Percentiles rank a stretch among this genome's conserved stretches.
These are phyloP conservation scores for Meleagris gallopavo DNA, from an alignment of 2,113 vertebrate genomes.

Conservation along the genomic window DNA sequence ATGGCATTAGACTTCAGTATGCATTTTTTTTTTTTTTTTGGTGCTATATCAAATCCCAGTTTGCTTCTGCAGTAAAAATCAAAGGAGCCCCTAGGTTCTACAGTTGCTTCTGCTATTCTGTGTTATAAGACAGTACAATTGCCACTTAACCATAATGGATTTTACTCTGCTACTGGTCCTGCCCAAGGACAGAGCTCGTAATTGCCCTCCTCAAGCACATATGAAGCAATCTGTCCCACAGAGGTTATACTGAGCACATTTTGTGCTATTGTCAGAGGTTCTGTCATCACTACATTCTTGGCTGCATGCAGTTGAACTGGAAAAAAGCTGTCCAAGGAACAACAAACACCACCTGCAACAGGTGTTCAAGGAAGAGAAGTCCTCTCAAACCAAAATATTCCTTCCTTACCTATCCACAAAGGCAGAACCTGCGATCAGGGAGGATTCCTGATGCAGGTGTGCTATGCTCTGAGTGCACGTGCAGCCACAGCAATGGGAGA, in stretches of 20 bases:
- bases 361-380: not conserved
- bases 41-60: not conserved
- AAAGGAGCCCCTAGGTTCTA: not conserved
- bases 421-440: not conserved
- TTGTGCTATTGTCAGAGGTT: not conserved
- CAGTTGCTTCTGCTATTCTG: not conserved
- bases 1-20: conserved; percentile 1
- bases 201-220: not conserved
- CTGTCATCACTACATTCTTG: not conserved
- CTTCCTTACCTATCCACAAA: not conserved
- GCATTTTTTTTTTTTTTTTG: not conserved
- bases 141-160: not conserved
- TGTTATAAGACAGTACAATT: not conserved
- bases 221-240: not conserved
- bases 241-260: not conserved
- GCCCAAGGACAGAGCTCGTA: not conserved
- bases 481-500: fast-evolving
- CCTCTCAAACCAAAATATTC: not conserved
- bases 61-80: not conserved
- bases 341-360: not conserved
- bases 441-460: not conserved
- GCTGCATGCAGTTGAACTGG: not conserved
- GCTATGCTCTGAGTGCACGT: not conserved
- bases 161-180: not conserved
- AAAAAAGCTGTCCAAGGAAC: not conserved